Conservation (phyloP, 2,797 vertebrate genomes). For the Saxicola maurus region DNA sequence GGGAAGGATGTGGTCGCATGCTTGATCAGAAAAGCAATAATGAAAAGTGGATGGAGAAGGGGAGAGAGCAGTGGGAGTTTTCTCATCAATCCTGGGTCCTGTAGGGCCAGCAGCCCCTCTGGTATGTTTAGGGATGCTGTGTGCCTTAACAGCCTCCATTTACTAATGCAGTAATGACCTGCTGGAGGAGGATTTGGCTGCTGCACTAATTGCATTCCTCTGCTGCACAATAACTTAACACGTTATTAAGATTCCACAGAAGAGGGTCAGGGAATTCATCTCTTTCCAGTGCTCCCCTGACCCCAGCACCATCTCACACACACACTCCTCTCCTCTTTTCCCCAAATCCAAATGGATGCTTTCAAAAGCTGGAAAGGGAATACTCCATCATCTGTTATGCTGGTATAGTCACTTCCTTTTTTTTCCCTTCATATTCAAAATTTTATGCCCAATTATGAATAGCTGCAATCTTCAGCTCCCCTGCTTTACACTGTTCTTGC, state of each 20-base stretch:
- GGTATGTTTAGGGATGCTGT: conserved; percentile 66
- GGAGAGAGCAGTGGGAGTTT: conserved; percentile 62
- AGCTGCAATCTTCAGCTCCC: background rate
- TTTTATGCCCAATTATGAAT: background rate
- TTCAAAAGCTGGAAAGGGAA: conserved; percentile 50
- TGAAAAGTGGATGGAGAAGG: conserved; percentile 39
- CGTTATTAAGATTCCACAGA: conserved; percentile 78
- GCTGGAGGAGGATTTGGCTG: conserved; percentile 66
- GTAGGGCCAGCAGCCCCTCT: conserved; percentile 54
- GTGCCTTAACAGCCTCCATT: conserved; percentile 65
- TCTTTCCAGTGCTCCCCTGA: conserved; percentile 57
- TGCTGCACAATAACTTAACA: conserved; percentile 74
- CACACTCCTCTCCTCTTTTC: background rate
- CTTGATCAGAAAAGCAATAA: conserved; percentile 47
- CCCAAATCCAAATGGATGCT: conserved; percentile 28
- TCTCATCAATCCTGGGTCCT: conserved; percentile 58
- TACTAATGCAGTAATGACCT: conserved; percentile 70
- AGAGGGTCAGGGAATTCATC: conserved; percentile 71
- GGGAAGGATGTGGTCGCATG: conserved; percentile 26
- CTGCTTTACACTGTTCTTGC: background rate
- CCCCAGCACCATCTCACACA: background rate
- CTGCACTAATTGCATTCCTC: conserved; percentile 75
- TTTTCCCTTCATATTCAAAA: background rate
- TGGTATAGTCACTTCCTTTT: background rate
- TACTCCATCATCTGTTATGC: conserved; percentile 2